phyloP scores from a whole-genome alignment of 2,888 invertebrate genomes.

The Crocallis elinguaria region DNA sequence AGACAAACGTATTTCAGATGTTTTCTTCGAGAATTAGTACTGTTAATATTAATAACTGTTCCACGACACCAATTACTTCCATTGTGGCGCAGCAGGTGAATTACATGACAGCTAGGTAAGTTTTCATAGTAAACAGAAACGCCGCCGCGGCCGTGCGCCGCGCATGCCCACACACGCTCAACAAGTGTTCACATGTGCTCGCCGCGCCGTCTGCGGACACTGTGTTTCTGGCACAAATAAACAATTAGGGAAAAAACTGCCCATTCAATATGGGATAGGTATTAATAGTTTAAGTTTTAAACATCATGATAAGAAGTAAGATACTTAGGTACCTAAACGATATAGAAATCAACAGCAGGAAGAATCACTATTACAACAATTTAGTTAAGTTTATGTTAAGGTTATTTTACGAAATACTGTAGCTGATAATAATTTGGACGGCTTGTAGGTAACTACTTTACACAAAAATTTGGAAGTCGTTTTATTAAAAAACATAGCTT shows the following conservation, averaged over 20 bases:
- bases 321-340: too few species aligned
- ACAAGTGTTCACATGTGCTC: conserved; percentile 81
- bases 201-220: conserved; percentile 34
- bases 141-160: conserved; percentile 11
- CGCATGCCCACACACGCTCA: conserved; percentile 71
- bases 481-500: too few species aligned
- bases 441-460: too few species aligned
- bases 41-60: neutral
- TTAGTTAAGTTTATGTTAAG: too few species aligned
- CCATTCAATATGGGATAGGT: too few species aligned
- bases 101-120: conserved; percentile 1
- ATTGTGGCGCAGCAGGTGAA: neutral
- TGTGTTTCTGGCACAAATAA: conserved; percentile 32
- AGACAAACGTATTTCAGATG: neutral
- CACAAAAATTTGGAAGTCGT: too few species aligned
- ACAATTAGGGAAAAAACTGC: conserved; percentile 19
- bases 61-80: neutral
- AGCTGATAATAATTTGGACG: too few species aligned
- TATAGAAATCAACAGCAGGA: too few species aligned
- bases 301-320: too few species aligned
- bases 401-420: too few species aligned
- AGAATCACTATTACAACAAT: too few species aligned
- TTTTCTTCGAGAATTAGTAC: neutral
- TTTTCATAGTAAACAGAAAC: conserved; percentile 21
- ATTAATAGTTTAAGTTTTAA: too few species aligned